These are phyloP conservation scores for Apodemia hepburni DNA, from an alignment of 2,888 invertebrate genomes.

Conservation along the genomic window DNA sequence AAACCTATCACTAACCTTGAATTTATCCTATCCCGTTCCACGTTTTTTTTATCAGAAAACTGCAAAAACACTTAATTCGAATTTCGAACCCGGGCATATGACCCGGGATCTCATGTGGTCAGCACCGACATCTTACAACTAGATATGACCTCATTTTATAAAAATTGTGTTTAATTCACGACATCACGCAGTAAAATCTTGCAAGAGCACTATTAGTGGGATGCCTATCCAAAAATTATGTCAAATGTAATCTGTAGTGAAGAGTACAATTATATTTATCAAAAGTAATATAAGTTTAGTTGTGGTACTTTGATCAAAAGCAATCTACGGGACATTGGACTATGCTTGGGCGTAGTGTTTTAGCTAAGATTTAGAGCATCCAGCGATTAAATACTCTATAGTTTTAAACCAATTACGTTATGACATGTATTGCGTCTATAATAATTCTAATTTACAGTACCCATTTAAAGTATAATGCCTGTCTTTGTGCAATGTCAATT, in stretches of 20 bases:
- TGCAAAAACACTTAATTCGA: no score
- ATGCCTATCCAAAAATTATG: constrained; percentile 50
- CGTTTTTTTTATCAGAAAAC: no score
- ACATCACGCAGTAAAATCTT: neutral
- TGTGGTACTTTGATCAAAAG: constrained; percentile 32
- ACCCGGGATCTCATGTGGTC: no score
- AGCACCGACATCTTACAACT: no score
- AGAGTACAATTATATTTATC: constrained; percentile 39
- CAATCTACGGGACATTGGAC: constrained; percentile 9
- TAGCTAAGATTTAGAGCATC: constrained; percentile 5
- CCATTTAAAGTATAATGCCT: neutral
- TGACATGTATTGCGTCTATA: neutral
- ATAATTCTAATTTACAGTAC: neutral
- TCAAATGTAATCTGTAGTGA: constrained; percentile 29
- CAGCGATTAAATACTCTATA: neutral
- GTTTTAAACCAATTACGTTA: neutral
- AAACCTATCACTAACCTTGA: no score
- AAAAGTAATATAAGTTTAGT: constrained; percentile 33
- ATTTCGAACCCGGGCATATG: no score
- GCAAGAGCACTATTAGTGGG: constrained; percentile 25
- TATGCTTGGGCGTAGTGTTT: constrained; percentile 6
- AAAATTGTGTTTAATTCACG: neutral
- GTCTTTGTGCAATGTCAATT: no score
- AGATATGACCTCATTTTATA: no score
- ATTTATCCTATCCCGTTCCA: no score